A percentile compares a stretch with the other conserved stretches of the same genome.
Conservation (phyloP, 2,113 vertebrate species). For the Phalacrocorax carbo region DNA sequence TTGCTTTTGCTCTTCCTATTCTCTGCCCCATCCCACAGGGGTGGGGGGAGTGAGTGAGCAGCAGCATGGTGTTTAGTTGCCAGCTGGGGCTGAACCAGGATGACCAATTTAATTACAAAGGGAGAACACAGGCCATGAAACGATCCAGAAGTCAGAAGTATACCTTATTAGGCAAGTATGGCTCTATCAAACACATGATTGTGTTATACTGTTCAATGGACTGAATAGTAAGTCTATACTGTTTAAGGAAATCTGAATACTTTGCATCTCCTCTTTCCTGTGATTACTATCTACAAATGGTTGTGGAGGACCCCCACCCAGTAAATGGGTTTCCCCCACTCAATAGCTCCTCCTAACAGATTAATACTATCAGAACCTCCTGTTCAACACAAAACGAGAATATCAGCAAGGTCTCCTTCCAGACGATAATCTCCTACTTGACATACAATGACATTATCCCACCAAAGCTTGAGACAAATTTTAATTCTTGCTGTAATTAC, state of each 20-base stretch:
- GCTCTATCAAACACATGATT: background rate
- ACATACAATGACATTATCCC: slow-evolving; percentile 46
- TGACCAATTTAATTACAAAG: background rate
- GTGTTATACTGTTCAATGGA: background rate
- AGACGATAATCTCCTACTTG: slow-evolving; percentile 61
- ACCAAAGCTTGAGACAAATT: slow-evolving; percentile 35
- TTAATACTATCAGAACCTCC: slow-evolving; percentile 33
- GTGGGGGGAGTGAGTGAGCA: no score
- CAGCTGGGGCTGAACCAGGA: no score
- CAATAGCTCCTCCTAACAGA: background rate
- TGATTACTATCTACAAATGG: background rate
- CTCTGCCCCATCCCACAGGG: no score
- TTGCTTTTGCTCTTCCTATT: no score
- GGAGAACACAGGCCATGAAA: background rate
- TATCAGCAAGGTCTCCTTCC: slow-evolving; percentile 5
- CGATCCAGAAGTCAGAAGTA: background rate
- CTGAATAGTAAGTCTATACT: background rate
- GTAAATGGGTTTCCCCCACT: background rate
- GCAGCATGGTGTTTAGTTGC: no score
- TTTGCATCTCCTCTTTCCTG: background rate
- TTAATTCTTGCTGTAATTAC: slow-evolving; percentile 73
- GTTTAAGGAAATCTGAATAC: background rate
- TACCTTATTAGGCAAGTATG: background rate
- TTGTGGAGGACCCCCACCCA: background rate
- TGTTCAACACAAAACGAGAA: slow-evolving; percentile 39